phyloP scores from a whole-genome alignment of 2,797 vertebrate species.

The Myotis planiceps region DNA sequence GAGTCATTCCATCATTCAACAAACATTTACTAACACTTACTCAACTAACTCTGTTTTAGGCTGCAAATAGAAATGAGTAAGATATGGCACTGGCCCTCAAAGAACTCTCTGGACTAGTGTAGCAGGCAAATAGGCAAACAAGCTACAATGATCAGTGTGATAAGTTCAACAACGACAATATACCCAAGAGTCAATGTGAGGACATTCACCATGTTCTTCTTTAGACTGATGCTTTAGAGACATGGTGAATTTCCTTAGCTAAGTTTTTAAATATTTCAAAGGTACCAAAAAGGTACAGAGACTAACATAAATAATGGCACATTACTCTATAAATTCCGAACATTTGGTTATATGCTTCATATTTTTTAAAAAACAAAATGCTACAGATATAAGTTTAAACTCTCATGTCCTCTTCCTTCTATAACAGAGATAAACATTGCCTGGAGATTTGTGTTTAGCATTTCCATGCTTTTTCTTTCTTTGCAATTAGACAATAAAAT shows the following conservation, averaged over 20 bases:
- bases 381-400: not conserved
- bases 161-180: not conserved
- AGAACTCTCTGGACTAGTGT: not conserved
- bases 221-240: not conserved
- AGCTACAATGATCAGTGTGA: not conserved
- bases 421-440: not conserved
- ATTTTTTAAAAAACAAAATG: slow-evolving; percentile 17
- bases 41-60: not conserved
- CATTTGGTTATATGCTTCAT: not conserved
- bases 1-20: not conserved
- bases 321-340: slow-evolving; percentile 13
- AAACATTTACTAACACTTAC: slow-evolving; percentile 12
- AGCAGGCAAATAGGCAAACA: not conserved
- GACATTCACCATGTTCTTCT: not conserved
- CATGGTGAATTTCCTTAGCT: not conserved
- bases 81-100: not conserved
- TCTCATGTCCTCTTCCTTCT: not conserved
- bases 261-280: not conserved
- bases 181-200: not conserved
- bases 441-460: not conserved
- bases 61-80: not conserved
- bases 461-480: not conserved
- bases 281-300: not conserved
- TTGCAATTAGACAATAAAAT: not conserved
- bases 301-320: not conserved